These are phyloP conservation scores for Drosophila kuntzei DNA, from an alignment of 2,888 invertebrate species.

Conservation along the genomic window DNA sequence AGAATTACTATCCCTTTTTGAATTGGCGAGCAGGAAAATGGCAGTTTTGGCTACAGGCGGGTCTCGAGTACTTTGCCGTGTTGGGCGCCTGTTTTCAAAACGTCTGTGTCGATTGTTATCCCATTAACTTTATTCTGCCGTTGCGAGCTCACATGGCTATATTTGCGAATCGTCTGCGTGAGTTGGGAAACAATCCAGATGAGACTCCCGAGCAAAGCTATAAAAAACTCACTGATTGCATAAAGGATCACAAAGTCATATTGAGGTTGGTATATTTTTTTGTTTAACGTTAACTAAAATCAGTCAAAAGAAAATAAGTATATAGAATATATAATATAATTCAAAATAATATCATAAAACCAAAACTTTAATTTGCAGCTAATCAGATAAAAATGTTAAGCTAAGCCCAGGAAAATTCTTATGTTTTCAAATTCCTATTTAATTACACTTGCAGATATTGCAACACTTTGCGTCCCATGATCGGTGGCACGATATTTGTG, in stretches of 20 bases:
- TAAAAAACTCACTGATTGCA: constrained; percentile 62
- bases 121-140: constrained; percentile 64
- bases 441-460: constrained; percentile 51
- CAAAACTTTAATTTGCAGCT: no score
- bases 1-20: constrained; percentile 72
- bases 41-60: constrained; percentile 59
- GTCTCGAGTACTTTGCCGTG: constrained; percentile 67
- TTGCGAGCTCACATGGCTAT: constrained; percentile 67
- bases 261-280: constrained; percentile 59
- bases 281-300: no score
- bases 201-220: constrained; percentile 49
- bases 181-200: constrained; percentile 55
- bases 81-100: constrained; percentile 70
- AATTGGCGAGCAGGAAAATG: constrained; percentile 63
- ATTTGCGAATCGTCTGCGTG: constrained; percentile 62
- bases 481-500: constrained; percentile 74
- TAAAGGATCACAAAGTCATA: constrained; percentile 70
- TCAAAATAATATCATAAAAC: no score
- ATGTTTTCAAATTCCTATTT: background rate
- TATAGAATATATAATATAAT: no score
- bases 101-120: constrained; percentile 69
- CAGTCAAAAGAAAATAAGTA: no score
- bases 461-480: constrained; percentile 66
- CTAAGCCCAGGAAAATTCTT: background rate
- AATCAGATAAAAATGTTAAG: no score